These are phyloP conservation scores for Ochotona curzoniae DNA, from an alignment of 2,113 vertebrate genomes.

Conservation along the genomic window DNA sequence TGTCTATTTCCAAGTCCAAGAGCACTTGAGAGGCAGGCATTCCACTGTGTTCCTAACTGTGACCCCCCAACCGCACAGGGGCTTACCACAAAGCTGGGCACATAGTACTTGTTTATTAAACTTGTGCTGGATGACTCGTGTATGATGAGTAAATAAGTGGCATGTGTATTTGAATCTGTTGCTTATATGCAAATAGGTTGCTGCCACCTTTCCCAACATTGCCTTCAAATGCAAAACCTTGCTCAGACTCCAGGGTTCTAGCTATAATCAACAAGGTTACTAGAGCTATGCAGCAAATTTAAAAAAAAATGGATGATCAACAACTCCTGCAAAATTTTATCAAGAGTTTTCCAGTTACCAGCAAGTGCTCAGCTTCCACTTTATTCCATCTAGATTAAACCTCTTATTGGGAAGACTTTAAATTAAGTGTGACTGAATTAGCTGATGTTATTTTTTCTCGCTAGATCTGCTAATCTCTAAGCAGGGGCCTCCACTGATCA, in stretches of 20 bases:
- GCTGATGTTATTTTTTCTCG: not conserved
- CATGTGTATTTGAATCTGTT: not conserved
- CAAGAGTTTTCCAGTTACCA: conserved; percentile 24
- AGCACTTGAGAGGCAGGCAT: not conserved
- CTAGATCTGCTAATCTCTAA: conserved; percentile 51
- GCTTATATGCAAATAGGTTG: conserved; percentile 28
- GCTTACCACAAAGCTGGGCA: not conserved
- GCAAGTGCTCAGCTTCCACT: conserved; percentile 27
- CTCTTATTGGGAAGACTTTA: conserved; percentile 62
- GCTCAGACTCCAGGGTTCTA: conserved; percentile 4
- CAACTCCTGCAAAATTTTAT: conserved; percentile 23
- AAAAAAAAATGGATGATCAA: not conserved
- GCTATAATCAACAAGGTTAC: conserved; percentile 1
- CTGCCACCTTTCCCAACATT: not conserved
- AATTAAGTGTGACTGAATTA: conserved; percentile 76
- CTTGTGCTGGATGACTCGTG: conserved; percentile 23
- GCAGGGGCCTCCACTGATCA: not conserved
- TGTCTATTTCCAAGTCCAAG: not conserved
- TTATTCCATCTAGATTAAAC: conserved; percentile 73
- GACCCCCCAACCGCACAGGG: not conserved
- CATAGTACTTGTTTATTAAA: conserved; percentile 17
- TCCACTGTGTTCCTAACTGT: not conserved
- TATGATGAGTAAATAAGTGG: not conserved
- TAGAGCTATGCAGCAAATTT: conserved; percentile 39
- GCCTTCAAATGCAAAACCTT: conserved; percentile 47